Conservation (phyloP, 2,797 vertebrate species). For the Gallirallus australis region DNA sequence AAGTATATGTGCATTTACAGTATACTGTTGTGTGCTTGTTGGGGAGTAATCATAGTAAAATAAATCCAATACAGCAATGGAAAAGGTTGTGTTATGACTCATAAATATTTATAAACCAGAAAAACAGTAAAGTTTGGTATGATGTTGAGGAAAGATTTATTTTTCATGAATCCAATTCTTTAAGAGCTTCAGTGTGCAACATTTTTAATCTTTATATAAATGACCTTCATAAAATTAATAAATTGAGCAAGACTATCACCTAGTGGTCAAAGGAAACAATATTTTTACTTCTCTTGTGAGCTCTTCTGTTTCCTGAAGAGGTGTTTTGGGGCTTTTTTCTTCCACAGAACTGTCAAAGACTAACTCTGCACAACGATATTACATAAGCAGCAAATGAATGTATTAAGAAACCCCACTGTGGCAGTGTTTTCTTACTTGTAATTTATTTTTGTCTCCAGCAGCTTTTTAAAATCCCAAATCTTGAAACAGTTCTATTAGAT, state of each 20-base stretch:
- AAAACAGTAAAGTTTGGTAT: constrained; percentile 10
- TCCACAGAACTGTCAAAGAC: neutral
- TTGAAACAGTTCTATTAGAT: neutral
- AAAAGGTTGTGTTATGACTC: constrained; percentile 9
- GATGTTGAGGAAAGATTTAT: neutral
- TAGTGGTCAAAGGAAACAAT: constrained; percentile 56
- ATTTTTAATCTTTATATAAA: constrained; percentile 77
- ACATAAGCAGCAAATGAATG: neutral
- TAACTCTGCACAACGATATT: neutral
- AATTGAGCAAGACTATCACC: constrained; percentile 75
- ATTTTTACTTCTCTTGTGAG: neutral
- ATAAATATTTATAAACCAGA: constrained; percentile 34
- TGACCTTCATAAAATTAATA: constrained; percentile 70
- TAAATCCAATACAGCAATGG: neutral
- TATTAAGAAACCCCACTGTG: neutral
- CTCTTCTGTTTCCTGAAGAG: neutral
- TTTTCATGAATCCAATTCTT: constrained; percentile 42
- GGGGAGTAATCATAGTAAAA: constrained; percentile 7
- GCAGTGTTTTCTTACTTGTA: neutral
- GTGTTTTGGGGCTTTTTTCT: neutral
- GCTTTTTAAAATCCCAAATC: neutral
- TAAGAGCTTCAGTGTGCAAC: neutral
- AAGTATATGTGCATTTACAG: neutral
- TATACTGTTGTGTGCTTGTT: neutral
- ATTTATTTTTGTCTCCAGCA: neutral